Base-by-base conservation (phyloP, 92 coral and sea anemone genomes). In the Bergia puertoricense region DNA sequence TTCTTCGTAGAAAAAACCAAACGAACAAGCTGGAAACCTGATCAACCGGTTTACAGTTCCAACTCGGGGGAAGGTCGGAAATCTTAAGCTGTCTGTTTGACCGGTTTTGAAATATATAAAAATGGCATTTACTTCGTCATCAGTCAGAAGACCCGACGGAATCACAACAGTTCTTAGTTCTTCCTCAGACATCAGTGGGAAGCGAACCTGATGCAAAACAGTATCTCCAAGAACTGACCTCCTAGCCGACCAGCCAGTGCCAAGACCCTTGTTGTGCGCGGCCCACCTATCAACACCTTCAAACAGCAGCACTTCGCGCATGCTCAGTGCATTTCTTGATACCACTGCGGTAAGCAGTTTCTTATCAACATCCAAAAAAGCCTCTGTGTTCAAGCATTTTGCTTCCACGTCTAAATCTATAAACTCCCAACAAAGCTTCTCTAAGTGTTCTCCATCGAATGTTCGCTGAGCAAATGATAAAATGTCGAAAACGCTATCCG, bases 131-230 rank as follows among this genome's bases (percentile, higher is more conserved):
- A 90, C 42, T 84, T 96, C 98, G 40, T 94, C 95, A 7, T 88
- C 86, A 0, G 72, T 74, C 15, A 96, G 94, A 50, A 96, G 81
- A 50, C 88, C 84, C 8, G 95, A 85, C 2, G 91, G 87, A 16
- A 93, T 85, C 40, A 96, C 98, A 77, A 81, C 59, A 9, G 84
- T 77, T 42, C 84, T 86, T 43, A 94, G 90, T 75, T 93, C 96
- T 59, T 77, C 91, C 68, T 91, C 93, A 3, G 89, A 88, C 98
- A 96, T 96, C 42, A 94, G 85, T 0, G 96, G 94, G 88, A 96
- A 96, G 62, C 98, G 95, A 46, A 96, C 89, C 38, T 89, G 88
- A 56, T 90, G 73, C 68, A 95, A 76, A 0, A 83, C 54, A 69
- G 46, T 77, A 1, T 86, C 90, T 44, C 90, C 91, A 18, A 91